Base-by-base conservation (phyloP, 1,140 invertebrate genomes). In the Nebria ingens region DNA sequence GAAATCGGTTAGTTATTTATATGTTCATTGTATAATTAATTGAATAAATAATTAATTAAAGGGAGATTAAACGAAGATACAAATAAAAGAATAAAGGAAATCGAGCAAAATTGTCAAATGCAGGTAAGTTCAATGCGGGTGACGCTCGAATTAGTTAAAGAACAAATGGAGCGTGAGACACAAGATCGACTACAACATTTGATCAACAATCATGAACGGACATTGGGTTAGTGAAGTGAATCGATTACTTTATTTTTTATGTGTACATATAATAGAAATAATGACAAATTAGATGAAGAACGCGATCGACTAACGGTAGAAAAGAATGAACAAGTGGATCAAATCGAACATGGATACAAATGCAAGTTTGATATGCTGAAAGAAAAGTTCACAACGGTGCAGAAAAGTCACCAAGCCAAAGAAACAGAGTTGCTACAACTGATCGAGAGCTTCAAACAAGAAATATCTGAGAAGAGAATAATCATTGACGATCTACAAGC, bases 301-400 rank as follows among this genome's bases (percentile, higher is more conserved):
- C 78, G 76, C 68, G 71, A 75, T 38, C 74, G 76, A 59, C 62
- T 79, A 53, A 69, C 71, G 52, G 67, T 73, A 55, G 78, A 80
- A 58, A 76, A 75, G 63, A 74, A 73, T 50, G 72, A 77, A 62
- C 75, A 76, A 0, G 58, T 79, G 34, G 68, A 73, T 60, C 61
- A 70, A 45, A 60, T 78, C 19, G 71, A 76, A 67, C 69, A 77
- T 25, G 71, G 73, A 64, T 76, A 79, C 64, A 65, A 73, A 52
- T 61, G 65, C 19, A 77, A 76, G 67, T 67, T 76, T 52, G 69
- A 73, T 53, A 70, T 69, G 52, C 63, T 77, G 52, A 73, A 76
- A 61, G 68, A 68, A 54, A 66, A 70, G 45, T 68, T 67, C 51
- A 64, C 64, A 40, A 66, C 59, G 0, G 66, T 68, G 60, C 66